These are phyloP conservation scores for Penaeus chinensis DNA, from an alignment of 1,140 invertebrate genomes.

Conservation along the genomic window DNA sequence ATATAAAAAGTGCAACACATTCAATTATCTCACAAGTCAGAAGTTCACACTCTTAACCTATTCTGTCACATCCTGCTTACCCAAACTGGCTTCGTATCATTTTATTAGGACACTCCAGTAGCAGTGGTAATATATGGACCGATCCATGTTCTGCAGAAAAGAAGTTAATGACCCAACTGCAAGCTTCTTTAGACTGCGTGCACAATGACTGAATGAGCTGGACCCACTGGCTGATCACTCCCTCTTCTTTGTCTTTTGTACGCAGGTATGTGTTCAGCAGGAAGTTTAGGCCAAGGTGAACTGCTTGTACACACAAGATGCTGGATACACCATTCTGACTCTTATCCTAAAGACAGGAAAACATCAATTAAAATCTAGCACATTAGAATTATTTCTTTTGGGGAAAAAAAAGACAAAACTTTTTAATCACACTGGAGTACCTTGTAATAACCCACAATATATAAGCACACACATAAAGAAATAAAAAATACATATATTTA, in stretches of 20 bases:
- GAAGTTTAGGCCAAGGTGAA: constrained; percentile 69
- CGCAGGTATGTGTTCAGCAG: constrained; percentile 72
- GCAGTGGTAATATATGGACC: constrained; percentile 69
- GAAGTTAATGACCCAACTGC: constrained; percentile 69
- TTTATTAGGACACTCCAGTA: constrained; percentile 70
- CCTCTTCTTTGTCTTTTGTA: constrained; percentile 68
- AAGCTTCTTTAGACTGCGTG: constrained; percentile 66
- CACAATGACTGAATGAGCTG: constrained; percentile 67
- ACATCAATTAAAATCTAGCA: not conserved
- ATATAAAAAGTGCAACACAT: not conserved
- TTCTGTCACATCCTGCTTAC: not conserved
- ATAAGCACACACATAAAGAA: not conserved
- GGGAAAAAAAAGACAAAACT: no score
- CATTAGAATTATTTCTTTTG: no score
- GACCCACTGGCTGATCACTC: constrained; percentile 69
- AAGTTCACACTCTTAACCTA: not conserved
- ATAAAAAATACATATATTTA: not conserved
- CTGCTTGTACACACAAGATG: constrained; percentile 44
- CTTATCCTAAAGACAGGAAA: constrained; percentile 26
- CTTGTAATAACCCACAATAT: no score
- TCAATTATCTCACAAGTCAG: not conserved
- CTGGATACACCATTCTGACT: constrained; percentile 30
- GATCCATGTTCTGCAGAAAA: constrained; percentile 67
- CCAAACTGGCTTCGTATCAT: constrained; percentile 68
- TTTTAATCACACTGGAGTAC: no score